phyloP scores from a whole-genome alignment of 2,888 invertebrate genomes.

The Euplagia quadripunctaria region DNA sequence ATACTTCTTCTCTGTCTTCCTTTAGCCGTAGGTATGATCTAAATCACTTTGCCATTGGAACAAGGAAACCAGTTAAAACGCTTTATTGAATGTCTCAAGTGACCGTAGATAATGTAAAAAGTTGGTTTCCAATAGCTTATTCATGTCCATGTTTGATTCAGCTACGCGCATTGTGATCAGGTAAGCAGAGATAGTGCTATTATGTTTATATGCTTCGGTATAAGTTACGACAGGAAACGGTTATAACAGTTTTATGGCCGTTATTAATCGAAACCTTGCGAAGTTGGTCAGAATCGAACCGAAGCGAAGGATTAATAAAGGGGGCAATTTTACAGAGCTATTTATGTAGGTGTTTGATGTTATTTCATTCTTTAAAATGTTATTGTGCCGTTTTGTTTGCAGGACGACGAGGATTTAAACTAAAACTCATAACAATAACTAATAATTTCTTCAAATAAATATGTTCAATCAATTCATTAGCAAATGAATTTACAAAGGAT shows the following conservation, averaged over 20 bases:
- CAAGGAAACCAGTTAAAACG: conserved; percentile 23
- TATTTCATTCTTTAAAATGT: no score
- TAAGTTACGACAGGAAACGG: conserved; percentile 17
- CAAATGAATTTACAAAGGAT: no score
- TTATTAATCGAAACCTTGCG: not conserved
- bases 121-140: conserved; percentile 72
- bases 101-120: conserved; percentile 61
- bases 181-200: conserved; percentile 65
- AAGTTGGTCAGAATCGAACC: not conserved
- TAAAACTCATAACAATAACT: no score
- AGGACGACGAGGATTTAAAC: no score
- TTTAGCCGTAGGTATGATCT: conserved; percentile 9
- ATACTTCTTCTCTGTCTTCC: not conserved
- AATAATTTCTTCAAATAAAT: no score
- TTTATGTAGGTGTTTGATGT: no score
- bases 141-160: conserved; percentile 69
- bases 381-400: no score
- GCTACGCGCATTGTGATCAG: conserved; percentile 62
- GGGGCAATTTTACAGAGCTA: no score
- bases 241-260: not conserved
- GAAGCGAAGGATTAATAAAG: not conserved
- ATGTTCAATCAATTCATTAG: no score
- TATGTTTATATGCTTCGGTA: conserved; percentile 44
- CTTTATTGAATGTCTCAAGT: conserved; percentile 48
- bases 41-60: conserved; percentile 29